Conservation (phyloP, 2,888 invertebrate genomes). For the Ectemnius lituratus region DNA sequence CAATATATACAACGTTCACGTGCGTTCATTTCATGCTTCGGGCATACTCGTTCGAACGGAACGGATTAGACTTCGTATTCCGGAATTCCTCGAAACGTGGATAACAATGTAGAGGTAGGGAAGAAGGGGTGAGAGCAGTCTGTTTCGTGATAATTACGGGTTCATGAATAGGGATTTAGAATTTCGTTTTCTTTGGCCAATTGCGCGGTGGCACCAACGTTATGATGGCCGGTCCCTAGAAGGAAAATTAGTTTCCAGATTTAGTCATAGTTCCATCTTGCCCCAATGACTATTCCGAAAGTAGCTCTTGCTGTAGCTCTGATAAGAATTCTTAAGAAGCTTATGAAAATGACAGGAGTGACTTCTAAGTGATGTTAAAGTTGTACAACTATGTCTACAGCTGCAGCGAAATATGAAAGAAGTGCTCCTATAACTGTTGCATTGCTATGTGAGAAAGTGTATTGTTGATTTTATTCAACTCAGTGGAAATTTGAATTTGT, state of each 20-base stretch:
- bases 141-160: conserved; percentile 25
- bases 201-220: conserved; percentile 72
- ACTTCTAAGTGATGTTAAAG: too few relatives aligned
- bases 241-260: conserved; percentile 53
- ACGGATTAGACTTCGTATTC: conserved; percentile 14
- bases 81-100: conserved; percentile 10
- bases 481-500: too few relatives aligned
- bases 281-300: too few relatives aligned
- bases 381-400: too few relatives aligned
- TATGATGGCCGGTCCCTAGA: conserved; percentile 73
- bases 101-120: conserved; percentile 7
- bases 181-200: conserved; percentile 73
- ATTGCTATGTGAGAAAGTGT: too few relatives aligned
- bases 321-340: not conserved
- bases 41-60: conserved; percentile 30
- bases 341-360: too few relatives aligned
- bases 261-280: not conserved
- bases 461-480: too few relatives aligned
- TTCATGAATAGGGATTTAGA: conserved; percentile 49
- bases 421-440: too few relatives aligned
- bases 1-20: conserved; percentile 38
- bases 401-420: too few relatives aligned
- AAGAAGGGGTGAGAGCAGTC: not conserved
- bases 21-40: conserved; percentile 36
- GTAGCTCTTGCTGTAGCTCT: too few relatives aligned